phyloP scores from a whole-genome alignment of 2,113 vertebrate genomes.

The Melozone crissalis region DNA sequence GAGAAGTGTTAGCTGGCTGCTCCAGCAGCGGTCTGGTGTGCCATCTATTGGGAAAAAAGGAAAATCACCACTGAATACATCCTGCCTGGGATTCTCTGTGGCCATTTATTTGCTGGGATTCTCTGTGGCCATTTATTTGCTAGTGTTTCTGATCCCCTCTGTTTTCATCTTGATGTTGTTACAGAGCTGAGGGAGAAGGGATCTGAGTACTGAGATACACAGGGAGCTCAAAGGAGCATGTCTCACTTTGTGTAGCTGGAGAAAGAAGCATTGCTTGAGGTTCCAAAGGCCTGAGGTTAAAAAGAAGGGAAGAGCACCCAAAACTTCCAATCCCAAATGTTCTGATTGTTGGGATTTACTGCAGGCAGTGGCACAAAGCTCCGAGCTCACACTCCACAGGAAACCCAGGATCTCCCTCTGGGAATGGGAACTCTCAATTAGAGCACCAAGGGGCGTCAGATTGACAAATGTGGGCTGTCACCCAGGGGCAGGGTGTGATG shows the following conservation, averaged over 20 bases:
- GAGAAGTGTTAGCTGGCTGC: neutral
- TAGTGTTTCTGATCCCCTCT: neutral
- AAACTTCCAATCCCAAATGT: neutral
- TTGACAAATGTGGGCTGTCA: constrained; percentile 16
- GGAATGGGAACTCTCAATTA: neutral
- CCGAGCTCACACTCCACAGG: fast-evolving
- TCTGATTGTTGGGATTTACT: neutral
- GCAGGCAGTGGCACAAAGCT: neutral
- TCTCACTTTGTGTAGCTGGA: neutral
- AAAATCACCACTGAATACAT: constrained; percentile 30
- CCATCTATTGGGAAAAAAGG: constrained; percentile 73
- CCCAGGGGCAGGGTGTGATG: neutral
- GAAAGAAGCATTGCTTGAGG: neutral
- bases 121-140: neutral
- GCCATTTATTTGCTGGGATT: neutral
- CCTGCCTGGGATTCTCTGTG: neutral
- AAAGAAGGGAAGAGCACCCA: neutral
- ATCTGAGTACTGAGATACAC: neutral
- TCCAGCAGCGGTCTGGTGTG: constrained; percentile 72
- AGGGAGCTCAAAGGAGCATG: neutral
- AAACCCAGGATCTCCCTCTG: neutral
- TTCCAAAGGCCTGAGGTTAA: neutral
- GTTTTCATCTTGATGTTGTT: fast-evolving
- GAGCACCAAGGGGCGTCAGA: neutral
- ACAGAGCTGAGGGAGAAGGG: fast-evolving